These are phyloP conservation scores for Lordiphosa stackelbergi DNA, from an alignment of 1,140 invertebrate species.

Conservation along the genomic window DNA sequence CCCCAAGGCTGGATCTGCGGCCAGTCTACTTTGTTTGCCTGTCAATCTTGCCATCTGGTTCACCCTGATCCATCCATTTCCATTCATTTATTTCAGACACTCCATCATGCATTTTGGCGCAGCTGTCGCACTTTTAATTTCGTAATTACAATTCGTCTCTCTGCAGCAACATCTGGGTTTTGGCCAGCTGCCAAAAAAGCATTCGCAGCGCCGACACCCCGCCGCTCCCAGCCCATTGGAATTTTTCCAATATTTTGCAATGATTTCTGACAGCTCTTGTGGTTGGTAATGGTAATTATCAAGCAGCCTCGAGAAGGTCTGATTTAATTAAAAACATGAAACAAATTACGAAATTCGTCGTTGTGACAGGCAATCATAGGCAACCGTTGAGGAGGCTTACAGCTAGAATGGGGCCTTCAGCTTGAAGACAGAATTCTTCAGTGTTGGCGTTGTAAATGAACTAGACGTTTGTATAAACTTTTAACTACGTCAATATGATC, in stretches of 20 bases:
- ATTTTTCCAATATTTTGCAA: slow-evolving; percentile 61
- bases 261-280: slow-evolving; percentile 63
- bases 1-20: slow-evolving; percentile 26
- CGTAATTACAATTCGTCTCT: slow-evolving; percentile 66
- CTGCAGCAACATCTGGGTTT: slow-evolving; percentile 21
- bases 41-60: slow-evolving; percentile 23
- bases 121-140: slow-evolving; percentile 68
- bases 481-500: too few species aligned
- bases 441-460: too few species aligned
- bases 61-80: slow-evolving; percentile 17
- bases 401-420: too few species aligned
- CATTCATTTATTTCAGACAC: slow-evolving; percentile 67
- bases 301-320: slow-evolving; percentile 36
- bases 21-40: slow-evolving; percentile 23
- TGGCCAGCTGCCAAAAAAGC: slow-evolving; percentile 44
- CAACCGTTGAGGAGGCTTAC: neutral
- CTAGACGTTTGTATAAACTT: too few species aligned
- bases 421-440: too few species aligned
- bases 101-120: slow-evolving; percentile 61
- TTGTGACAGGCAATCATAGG: slow-evolving; percentile 39
- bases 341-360: slow-evolving; percentile 42
- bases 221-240: slow-evolving; percentile 9
- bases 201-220: slow-evolving; percentile 11
- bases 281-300: slow-evolving; percentile 43
- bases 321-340: slow-evolving; percentile 56